Base-by-base conservation (phyloP, 2,888 invertebrate genomes). In the Galerucella pusilla region DNA sequence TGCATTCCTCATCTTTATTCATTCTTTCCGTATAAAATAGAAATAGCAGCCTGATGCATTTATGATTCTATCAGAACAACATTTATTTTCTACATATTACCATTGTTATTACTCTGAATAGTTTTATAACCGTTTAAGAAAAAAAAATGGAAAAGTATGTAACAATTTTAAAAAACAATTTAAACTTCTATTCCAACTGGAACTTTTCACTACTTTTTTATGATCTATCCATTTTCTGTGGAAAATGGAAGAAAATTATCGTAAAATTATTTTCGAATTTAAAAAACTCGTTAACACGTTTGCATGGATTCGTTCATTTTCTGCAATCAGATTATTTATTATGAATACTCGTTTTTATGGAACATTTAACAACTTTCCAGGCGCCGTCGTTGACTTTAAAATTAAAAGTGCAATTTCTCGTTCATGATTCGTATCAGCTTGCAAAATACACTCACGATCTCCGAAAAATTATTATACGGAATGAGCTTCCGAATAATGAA, bases 371-470 rank as follows among this genome's bases (percentile, higher is more conserved):
- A 68, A 68, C 52, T 52, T 68, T 9, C 60, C 45, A 35, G 20
- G 35, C 59, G 42, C 57, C 11, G n/a, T 2, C n/a, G 35, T 14
- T n/a, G 5, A 12, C n/a, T n/a, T 7, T 57, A 20, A 35, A 57
- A 59, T 59, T 14, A 68, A 68, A 45, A 68, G 14, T 60, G 68
- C 46, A 68, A 60, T 68, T 68, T 68, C n/a, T 20, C 45, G 68
- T 45, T 25, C 16, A 60, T 68, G 11, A 68, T 45, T 60, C 25
- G 45, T 68, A 68, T 68, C 52, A 52, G 12, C 1, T 12, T 2
- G 52, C 46, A 52, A 66, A 25, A 45, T 16, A 7, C 2, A n/a
- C 52, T n/a, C n/a, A 64, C n/a, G 45, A 46, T 42, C 3, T 16
- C 16, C 10, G 14, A 35, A 45, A 64, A 2, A n/a, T 28, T 64